Base-by-base conservation (phyloP, 2,113 vertebrate species). In the Chauna torquata region DNA sequence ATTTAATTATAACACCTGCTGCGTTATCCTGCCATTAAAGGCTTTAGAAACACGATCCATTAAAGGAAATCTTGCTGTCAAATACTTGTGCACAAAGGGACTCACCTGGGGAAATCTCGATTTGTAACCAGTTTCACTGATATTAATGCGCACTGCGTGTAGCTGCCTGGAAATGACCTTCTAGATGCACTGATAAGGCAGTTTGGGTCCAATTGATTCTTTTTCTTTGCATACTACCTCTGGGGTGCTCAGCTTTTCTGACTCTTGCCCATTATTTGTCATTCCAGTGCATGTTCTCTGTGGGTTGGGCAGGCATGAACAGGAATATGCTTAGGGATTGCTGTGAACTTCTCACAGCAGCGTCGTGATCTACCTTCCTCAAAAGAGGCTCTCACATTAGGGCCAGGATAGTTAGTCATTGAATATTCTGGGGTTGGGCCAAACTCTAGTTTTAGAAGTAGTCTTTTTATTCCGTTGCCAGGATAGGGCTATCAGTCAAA, bases 1-100 rank as follows among this genome's bases (percentile, higher is more conserved):
- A 27, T 85, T 92, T 92, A 75, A 95, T 94, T 94, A 85, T 57
- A 47, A 52, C 92, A 82, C 84, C 78, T 87, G 86, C 95, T 87
- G 86, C 42, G 78, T 62, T 91, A 57, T 91, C 58, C 82, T 94
- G 82, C 75, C 62, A 6, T 54, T 92, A 70, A 77, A 10, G 19
- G 78, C 84, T 95, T 85, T 79, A 81, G 96, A 85, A 97, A 90
- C 28, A 10, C 14, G 81, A 27, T 58, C 94, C 20, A 8, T 61
- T 87, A 74, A 55, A 91, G 78, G 77, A 61, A 69, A 49, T 72
- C 54, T 89, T 54, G 77, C 83, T 92, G 81, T 45, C 86, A 95
- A 58, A 59, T 55, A 20, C 52, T 65, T 45, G 47, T 25, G 62
- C 7, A 1, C 79, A 27, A 12, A 93, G 52, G 11, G 42, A 34